phyloP scores from a whole-genome alignment of 2,888 invertebrate genomes.

The Drosophila sordidula region DNA sequence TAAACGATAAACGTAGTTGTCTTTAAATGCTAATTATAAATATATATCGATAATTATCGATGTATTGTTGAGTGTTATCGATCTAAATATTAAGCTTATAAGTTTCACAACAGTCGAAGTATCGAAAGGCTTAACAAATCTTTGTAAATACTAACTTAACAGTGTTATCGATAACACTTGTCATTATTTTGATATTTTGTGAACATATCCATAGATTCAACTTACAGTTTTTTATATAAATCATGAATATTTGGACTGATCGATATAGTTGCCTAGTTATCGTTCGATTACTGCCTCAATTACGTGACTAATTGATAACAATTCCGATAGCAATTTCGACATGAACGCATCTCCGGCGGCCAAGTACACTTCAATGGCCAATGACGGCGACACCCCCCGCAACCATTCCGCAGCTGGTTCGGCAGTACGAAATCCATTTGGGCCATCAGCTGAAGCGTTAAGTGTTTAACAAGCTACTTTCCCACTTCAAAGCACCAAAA shows the following conservation, averaged over 20 bases:
- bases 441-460: slow-evolving; percentile 61
- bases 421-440: slow-evolving; percentile 44
- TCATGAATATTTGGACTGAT: no score
- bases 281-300: background rate
- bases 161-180: no score
- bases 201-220: no score
- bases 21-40: background rate
- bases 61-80: background rate
- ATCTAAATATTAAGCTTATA: no score
- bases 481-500: slow-evolving; percentile 71
- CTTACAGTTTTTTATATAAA: no score
- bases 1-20: background rate
- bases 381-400: slow-evolving; percentile 32
- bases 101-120: no score
- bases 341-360: slow-evolving; percentile 17
- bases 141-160: no score
- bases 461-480: slow-evolving; percentile 76
- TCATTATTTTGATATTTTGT: no score
- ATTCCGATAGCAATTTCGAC: slow-evolving; percentile 23
- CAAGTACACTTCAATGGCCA: slow-evolving; percentile 48
- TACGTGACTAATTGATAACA: slow-evolving; percentile 9
- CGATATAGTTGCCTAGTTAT: background rate
- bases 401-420: no score
- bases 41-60: background rate
- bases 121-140: no score